phyloP scores from a whole-genome alignment of 2,888 invertebrate species.

The Hypsopygia costalis region DNA sequence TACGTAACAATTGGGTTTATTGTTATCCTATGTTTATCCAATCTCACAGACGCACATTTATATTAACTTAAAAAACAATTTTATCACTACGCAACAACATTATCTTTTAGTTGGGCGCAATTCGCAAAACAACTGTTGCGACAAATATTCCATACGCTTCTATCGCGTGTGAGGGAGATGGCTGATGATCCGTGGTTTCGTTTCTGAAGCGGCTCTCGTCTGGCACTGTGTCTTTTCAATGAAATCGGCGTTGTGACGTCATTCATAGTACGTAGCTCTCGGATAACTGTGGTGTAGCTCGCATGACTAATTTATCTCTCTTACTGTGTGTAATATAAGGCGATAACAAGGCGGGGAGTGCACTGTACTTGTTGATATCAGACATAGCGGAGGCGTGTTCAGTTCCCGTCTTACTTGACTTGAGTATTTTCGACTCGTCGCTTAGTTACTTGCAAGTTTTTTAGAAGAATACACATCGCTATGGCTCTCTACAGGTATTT shows the following conservation, averaged over 20 bases:
- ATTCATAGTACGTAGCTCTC: slow-evolving; percentile 81
- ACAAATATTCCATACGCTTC: slow-evolving; percentile 76
- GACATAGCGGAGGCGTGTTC: slow-evolving; percentile 66
- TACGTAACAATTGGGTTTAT: no score
- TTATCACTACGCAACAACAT: slow-evolving; percentile 27
- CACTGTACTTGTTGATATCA: slow-evolving; percentile 68
- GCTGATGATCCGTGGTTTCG: slow-evolving; percentile 49
- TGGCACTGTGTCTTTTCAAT: slow-evolving; percentile 60
- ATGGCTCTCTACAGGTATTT: no score
- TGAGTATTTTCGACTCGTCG: not conserved
- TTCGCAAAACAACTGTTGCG: slow-evolving; percentile 73
- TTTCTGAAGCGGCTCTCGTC: slow-evolving; percentile 52
- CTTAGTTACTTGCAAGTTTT: no score
- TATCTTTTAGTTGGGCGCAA: slow-evolving; percentile 68
- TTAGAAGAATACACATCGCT: no score
- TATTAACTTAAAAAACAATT: slow-evolving; percentile 26
- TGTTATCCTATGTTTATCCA: no score
- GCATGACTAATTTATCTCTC: slow-evolving; percentile 58
- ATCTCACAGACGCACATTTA: not conserved
- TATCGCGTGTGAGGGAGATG: slow-evolving; percentile 70
- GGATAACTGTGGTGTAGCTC: slow-evolving; percentile 74
- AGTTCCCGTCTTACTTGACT: slow-evolving; percentile 19
- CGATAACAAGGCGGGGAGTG: slow-evolving; percentile 56
- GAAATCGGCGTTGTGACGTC: slow-evolving; percentile 62
- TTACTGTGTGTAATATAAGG: slow-evolving; percentile 66